phyloP scores from a whole-genome alignment of 2,888 invertebrate species.

The Emmelina monodactyla region DNA sequence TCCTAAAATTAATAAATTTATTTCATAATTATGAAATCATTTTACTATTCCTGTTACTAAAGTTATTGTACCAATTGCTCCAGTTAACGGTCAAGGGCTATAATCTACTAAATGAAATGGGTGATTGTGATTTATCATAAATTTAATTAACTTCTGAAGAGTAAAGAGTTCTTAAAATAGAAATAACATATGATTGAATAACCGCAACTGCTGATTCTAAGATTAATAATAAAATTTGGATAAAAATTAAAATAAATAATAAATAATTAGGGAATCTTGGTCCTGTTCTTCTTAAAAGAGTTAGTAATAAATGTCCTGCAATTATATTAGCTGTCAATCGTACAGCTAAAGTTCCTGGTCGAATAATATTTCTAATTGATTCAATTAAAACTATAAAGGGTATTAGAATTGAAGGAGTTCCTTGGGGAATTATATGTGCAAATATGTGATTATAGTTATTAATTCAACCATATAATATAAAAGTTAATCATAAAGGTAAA shows the following conservation, averaged over 20 bases:
- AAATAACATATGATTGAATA: slow-evolving; percentile 74
- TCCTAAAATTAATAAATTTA: slow-evolving; percentile 59
- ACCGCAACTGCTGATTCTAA: slow-evolving; percentile 69
- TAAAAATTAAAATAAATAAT: slow-evolving; percentile 37
- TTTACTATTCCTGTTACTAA: slow-evolving; percentile 65
- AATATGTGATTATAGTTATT: slow-evolving; percentile 71
- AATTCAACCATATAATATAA: slow-evolving; percentile 72
- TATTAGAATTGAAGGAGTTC: slow-evolving; percentile 70
- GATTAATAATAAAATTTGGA: slow-evolving; percentile 59
- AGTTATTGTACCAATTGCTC: slow-evolving; percentile 66
- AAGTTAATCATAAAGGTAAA: slow-evolving; percentile 69
- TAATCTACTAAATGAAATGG: slow-evolving; percentile 72
- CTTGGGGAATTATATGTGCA: slow-evolving; percentile 72
- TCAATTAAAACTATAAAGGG: slow-evolving; percentile 80
- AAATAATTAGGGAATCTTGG: slow-evolving; percentile 25
- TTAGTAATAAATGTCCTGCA: slow-evolving; percentile 74
- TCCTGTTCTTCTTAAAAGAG: slow-evolving; percentile 57
- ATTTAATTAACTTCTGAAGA: slow-evolving; percentile 72
- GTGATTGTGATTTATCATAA: slow-evolving; percentile 64
- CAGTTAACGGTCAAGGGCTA: slow-evolving; percentile 71
- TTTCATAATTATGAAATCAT: slow-evolving; percentile 68
- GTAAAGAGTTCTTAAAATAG: slow-evolving; percentile 70
- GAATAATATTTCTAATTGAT: slow-evolving; percentile 76
- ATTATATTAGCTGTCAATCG: slow-evolving; percentile 81
- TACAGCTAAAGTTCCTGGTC: slow-evolving; percentile 72